These are phyloP conservation scores for Australoheros facetus DNA, from an alignment of 2,797 vertebrate genomes.

Conservation along the genomic window DNA sequence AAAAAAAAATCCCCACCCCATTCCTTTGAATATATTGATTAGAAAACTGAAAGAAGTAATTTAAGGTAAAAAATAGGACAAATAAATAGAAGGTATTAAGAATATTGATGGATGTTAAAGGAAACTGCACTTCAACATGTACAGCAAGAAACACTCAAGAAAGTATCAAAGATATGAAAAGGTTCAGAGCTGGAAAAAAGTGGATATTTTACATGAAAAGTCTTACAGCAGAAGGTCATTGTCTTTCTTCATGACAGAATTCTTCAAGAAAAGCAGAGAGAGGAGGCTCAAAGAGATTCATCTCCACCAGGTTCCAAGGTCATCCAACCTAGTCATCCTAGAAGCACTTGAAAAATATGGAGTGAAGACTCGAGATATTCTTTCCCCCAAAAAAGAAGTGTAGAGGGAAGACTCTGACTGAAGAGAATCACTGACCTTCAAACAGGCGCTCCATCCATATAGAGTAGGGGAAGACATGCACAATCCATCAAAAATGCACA, in stretches of 20 bases:
- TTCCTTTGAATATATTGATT: constrained; percentile 23
- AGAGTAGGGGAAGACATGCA: constrained; percentile 79
- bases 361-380: constrained; percentile 71
- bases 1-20: background rate
- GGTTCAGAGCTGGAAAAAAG: constrained; percentile 47
- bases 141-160: background rate
- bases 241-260: constrained; percentile 67
- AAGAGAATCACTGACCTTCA: constrained; percentile 84
- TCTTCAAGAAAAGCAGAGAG: constrained; percentile 49
- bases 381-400: constrained; percentile 60
- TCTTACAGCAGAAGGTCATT: constrained; percentile 54
- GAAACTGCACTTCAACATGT: constrained; percentile 19
- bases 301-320: constrained; percentile 72
- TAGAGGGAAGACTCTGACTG: constrained; percentile 69
- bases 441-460: constrained; percentile 82
- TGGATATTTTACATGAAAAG: constrained; percentile 66
- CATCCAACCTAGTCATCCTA: constrained; percentile 77
- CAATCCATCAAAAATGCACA: constrained; percentile 84
- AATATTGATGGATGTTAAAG: constrained; percentile 1
- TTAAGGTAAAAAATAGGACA: constrained; percentile 1
- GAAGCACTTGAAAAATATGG: constrained; percentile 74
- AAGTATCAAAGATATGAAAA: constrained; percentile 54
- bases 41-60: background rate
- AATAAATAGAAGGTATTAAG: constrained; percentile 6
- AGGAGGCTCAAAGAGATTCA: constrained; percentile 69